A percentile compares a stretch with the other conserved stretches of the same genome.
phyloP scores from a whole-genome alignment of 2,888 invertebrate species.

The Pyrocoelia pectoralis region DNA sequence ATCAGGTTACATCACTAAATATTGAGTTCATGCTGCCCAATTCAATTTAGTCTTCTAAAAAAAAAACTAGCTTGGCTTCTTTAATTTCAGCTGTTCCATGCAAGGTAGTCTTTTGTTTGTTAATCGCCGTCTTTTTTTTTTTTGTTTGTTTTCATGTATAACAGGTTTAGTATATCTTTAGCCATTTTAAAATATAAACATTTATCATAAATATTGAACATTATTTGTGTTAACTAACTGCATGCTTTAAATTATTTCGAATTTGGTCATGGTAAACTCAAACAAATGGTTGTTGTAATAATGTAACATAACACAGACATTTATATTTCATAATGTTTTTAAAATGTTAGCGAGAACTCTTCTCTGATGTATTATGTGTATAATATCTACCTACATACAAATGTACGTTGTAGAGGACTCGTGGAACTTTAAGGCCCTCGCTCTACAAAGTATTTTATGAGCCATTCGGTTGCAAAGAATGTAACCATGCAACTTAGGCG shows the following conservation, averaged over 20 bases:
- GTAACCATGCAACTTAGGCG: conserved; percentile 7
- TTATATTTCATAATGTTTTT: neutral
- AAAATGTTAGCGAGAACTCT: neutral
- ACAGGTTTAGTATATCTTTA: conserved; percentile 22
- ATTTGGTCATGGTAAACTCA: neutral
- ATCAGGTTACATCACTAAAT: conserved; percentile 25
- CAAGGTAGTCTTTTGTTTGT: conserved; percentile 28
- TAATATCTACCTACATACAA: neutral
- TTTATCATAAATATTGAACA: neutral
- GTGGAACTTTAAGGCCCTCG: neutral
- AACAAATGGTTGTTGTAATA: neutral
- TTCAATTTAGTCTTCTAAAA: conserved; percentile 5
- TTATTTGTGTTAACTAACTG: neutral
- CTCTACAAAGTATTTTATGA: conserved; percentile 7
- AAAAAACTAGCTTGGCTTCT: conserved; percentile 26
- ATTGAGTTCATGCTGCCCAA: conserved; percentile 11
- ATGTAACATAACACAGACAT: neutral
- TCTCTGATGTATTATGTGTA: neutral
- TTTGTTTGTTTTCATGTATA: conserved; percentile 21
- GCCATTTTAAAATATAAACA: conserved; percentile 9
- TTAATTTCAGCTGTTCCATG: conserved; percentile 20
- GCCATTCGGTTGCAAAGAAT: conserved; percentile 5
- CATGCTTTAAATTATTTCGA: neutral
- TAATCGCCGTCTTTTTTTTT: conserved; percentile 24
- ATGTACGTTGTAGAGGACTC: neutral